Evolutionary conservation across 2,113 vertebrate species (phyloP).

Genomic region (Bubo bubo): DNA sequence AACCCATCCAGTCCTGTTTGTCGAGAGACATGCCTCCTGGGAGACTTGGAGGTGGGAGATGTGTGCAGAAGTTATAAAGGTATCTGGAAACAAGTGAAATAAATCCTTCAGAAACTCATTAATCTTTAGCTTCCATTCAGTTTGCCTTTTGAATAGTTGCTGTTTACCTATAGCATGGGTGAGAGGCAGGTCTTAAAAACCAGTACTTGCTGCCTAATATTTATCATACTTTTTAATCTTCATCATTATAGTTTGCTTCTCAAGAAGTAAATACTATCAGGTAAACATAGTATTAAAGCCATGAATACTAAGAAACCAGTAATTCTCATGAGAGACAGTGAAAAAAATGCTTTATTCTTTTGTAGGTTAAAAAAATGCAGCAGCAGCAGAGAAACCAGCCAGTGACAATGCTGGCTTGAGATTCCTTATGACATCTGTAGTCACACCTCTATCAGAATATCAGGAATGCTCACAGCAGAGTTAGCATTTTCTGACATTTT

Average conservation of each 20-base stretch:
- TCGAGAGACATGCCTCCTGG: neutral
- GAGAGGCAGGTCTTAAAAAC: neutral
- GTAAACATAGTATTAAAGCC: neutral
- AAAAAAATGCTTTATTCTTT: neutral
- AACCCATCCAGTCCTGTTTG: neutral
- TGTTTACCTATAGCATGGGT: neutral
- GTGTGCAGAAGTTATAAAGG: neutral
- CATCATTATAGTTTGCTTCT: neutral
- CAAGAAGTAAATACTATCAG: neutral
- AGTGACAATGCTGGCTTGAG: neutral
- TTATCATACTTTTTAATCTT: neutral
- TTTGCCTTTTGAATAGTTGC: neutral
- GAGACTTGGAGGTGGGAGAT: neutral
- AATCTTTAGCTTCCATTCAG: neutral
- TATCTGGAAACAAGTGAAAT: neutral
- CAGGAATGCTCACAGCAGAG: neutral
- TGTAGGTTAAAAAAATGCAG: neutral
- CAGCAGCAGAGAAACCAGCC: neutral
- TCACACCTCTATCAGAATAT: conserved; percentile 8
- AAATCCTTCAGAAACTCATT: neutral
- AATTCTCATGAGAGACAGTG: neutral
- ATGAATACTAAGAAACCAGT: neutral
- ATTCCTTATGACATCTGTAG: neutral
- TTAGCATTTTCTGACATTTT: conserved; percentile 61
- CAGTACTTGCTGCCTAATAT: neutral